Evolutionary conservation across 2,888 invertebrate genomes (phyloP), one percentile per base, ranked within the genome.

Genomic region (Callosobruchus maculatus): DNA sequence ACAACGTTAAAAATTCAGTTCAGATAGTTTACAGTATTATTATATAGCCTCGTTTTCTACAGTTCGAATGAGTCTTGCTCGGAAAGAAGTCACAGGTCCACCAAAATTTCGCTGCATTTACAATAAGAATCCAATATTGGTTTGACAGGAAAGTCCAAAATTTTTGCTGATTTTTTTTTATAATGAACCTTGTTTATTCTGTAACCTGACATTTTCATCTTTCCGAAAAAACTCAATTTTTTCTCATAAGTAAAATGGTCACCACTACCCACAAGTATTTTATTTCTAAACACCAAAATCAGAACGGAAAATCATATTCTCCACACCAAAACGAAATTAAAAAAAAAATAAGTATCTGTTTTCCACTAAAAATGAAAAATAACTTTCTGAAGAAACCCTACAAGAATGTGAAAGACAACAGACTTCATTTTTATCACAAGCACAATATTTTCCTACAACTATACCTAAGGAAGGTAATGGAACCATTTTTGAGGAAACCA

Each of bases 251-350:
- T 67, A 70, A 72, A 70, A 70, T 75, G 76, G 76, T 73, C 76
- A 71, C 77, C 74, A 77, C 74, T 77, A 76, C 78, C 71, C 70
- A 67, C 72, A 74, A 9, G 22, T 13, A 68, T 21, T 68, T 9
- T 68, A 21, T 68, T 71, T 73, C 70, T 70, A 68, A 76, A 82
- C 82, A 82, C 78, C 81, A 80, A 83, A 83, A 82, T 68, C 68
- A n/a, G 74, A 72, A 81, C 82, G 81, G 77, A 72, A 77, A 82
- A 82, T 81, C 80, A 31, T 74, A 78, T 77, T 80, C 77, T 78
- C 75, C 76, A 82, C 83, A 83, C 80, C 82, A 83, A 82, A 83
- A 79, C 78, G 74, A 77, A n/a, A n/a, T n/a, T n/a, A n/a, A n/a
- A n/a, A n/a, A n/a, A 80, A 70, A 77, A 79, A 75, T 77, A 75